Base-by-base conservation (phyloP, 2,113 vertebrate genomes). In the Chionis minor region DNA sequence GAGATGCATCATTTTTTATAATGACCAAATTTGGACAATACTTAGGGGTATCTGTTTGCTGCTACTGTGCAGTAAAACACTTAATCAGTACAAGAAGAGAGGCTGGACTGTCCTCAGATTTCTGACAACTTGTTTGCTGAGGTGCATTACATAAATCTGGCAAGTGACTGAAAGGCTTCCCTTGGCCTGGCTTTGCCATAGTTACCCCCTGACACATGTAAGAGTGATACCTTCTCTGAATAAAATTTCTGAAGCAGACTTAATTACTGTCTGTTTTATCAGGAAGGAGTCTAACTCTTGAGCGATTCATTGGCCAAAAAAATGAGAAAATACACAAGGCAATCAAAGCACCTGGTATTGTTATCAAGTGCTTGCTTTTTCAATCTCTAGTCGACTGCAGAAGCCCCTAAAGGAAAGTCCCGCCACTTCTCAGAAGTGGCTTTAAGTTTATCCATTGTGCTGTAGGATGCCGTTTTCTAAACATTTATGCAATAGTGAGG, bases 201-300 rank as follows among this genome's bases (percentile, higher is more conserved):
- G 26, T 59, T 55, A 28, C 7, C 12, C 63, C 14, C 17, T 47
- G 27, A 8, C 40, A 40, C 0, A 0, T 28, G 5, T 47, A n/a
- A 72, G 30, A 75, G 16, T 24, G 56, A 65, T 54, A 82, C 14
- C 21, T 56, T 10, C 12, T 70, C n/a, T 56, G 33, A 85, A 65
- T 8, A 88, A 4, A 9, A 6, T 66, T 83, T 51, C 51, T 63
- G 52, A 78, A 81, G 33, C 45, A 69, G 32, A 61, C 5, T 35
- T 66, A 13, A 33, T 38, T 80, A 54, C 59, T 58, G 18, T 27
- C 3, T 33, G 2, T 24, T 67, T 1, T 51, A 47, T 55, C 14
- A 65, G 26, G 21, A 79, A 85, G 5, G 0, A 0, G 6, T 44
- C 30, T 80, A 73, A 69, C 12, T 71, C 30, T 45, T 7, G 2